Evolutionary conservation across 2,113 vertebrate species (phyloP), one percentile per base, ranked within the genome.

Genomic region (Paradoxurus hermaphroditus): DNA sequence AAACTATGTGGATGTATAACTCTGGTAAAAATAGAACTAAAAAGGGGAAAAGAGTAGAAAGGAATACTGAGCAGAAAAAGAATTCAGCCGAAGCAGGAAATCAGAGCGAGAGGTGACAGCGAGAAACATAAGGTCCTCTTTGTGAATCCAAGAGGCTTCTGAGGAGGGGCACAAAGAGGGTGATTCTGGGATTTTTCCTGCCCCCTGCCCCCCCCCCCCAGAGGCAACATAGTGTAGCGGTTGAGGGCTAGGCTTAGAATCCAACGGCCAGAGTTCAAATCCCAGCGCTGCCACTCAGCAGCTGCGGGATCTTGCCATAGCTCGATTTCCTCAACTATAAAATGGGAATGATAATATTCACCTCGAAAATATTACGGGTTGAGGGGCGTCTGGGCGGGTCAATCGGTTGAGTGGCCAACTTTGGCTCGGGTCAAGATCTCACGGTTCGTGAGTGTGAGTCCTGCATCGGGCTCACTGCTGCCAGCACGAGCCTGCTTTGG

Each of bases 1-100:
- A 81, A 59, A 72, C 34, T 36, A 59, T 70, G 36, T 49, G 81
- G 49, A 75, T 44, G 1, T 70, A 46, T 56, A 79, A 86, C 29
- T 39, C 53, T 73, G 81, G 84, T 68, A 90, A 90, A 97, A 96
- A 79, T 39, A 96, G 87, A 95, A 83, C 41, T 59, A 56, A 96
- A 97, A 67, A 53, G 12, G 31, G 0, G 6, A 0, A 9, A 41
- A 81, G 44, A n/a, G 13, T 78, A 92, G 63, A 95, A 93, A 72
- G 85, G 53, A 79, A 86, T 51, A 36, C 13, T 72, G n/a, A 53
- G 77, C 56, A 59, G 85, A 78, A 88, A 78, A 68, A 70, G 19
- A 96, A 86, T 44, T 73, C 53, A 53, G 44, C 78, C 67, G 67
- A 91, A 82, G 36, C 88, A 90, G 75, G 65, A 88, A 79, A 91